phyloP scores from a whole-genome alignment of 2,113 vertebrate species.

The Eulacestoma nigropectus region DNA sequence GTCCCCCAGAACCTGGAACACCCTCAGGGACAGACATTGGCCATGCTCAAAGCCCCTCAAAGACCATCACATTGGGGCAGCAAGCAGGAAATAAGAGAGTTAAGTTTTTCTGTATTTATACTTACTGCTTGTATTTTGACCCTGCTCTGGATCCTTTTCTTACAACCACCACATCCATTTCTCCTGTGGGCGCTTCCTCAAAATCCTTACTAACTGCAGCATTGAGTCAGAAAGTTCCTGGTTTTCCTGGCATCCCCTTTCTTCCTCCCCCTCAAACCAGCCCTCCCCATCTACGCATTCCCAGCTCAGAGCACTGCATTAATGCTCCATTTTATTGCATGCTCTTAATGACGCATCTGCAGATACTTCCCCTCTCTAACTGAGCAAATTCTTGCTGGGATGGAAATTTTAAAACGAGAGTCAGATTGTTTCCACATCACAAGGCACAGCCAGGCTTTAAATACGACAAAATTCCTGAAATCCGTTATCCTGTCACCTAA shows the following conservation, averaged over 20 bases:
- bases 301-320: neutral
- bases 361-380: constrained; percentile 28
- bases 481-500: constrained; percentile 32
- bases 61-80: neutral
- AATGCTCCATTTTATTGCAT: constrained; percentile 8
- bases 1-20: neutral
- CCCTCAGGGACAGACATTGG: neutral
- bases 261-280: neutral
- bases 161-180: neutral
- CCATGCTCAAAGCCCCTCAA: neutral
- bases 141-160: neutral
- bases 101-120: neutral
- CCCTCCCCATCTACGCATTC: neutral
- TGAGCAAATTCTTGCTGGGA: constrained; percentile 58
- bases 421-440: constrained; percentile 51
- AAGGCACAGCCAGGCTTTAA: constrained; percentile 48
- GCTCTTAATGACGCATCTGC: constrained; percentile 59
- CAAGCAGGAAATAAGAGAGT: neutral
- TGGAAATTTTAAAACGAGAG: constrained; percentile 33
- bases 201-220: neutral
- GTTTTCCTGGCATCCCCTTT: neutral
- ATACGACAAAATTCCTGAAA: constrained; percentile 6
- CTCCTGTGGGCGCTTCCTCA: neutral
- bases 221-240: neutral
- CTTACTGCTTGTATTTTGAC: neutral